Evolutionary conservation across 2,113 vertebrate genomes (phyloP), one percentile per base, ranked within the genome.

Genomic region (Neotoma lepida): DNA sequence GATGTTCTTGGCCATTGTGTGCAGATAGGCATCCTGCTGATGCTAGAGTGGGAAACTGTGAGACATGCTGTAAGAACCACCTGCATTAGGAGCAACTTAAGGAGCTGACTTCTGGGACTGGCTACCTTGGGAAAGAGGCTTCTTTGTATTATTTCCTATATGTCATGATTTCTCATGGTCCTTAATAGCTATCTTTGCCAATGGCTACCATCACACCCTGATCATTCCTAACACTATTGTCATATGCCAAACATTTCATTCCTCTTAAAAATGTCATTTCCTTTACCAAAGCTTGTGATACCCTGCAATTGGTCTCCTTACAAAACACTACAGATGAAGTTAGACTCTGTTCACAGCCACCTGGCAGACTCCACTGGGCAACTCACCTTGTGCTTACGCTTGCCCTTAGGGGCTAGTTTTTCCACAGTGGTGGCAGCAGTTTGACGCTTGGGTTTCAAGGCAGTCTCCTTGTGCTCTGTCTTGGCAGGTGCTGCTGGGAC

Each of bases 381-480:
- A 44, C 97, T 98, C 98, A 99, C 99, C 99, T 99, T 99, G 98
- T 99, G 99, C 98, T 99, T 99, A 97, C 99, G 99, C 98, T 99
- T 99, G 95, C 98, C 99, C 97, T 99, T 99, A 91, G 98, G 98
- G 94, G 98, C 77, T 54, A 98, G 97, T 97, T 99, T 99, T 90
- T 99, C 99, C 24, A 96, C 95, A 68, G 97, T 93, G 56, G 97
- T 88, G 6, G 98, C 94, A 39, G 98, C 97, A 2, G 98, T 98
- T 80, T 41, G 99, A 98, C 97, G 99, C 99, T 96, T 98, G 97
- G 77, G 98, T 98, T 99, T 99, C n/a, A 97, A 96, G 86, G 96
- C 98, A 44, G 91, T 91, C 39, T 99, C 99, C 96, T 98, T 98
- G 61, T 98, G 96, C 68, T 99, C 98, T 49, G 61, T 97, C 96